Percentiles rank a stretch among this genome's conserved stretches.
phyloP scores from a whole-genome alignment of 2,888 invertebrate genomes.

The Eucriotettix oculatus region DNA sequence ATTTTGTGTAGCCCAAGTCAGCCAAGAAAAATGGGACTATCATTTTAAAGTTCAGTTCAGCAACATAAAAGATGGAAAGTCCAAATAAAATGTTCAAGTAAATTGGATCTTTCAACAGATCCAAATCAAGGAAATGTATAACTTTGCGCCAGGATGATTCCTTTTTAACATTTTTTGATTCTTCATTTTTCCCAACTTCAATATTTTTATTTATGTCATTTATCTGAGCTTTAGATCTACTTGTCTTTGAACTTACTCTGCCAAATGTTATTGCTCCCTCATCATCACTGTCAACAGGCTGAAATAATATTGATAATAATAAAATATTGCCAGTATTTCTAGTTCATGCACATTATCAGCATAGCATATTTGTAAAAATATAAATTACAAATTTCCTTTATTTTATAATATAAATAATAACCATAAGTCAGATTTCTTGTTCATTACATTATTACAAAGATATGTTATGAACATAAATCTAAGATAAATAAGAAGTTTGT shows the following conservation, averaged over 20 bases:
- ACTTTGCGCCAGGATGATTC: slow-evolving; percentile 18
- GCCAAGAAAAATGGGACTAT: slow-evolving; percentile 14
- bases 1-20: slow-evolving; percentile 28
- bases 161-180: neutral
- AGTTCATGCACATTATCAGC: too few relatives aligned
- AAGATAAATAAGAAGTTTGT: too few relatives aligned
- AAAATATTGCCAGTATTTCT: too few relatives aligned
- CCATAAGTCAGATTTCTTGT: too few relatives aligned
- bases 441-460: too few relatives aligned
- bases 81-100: slow-evolving; percentile 57
- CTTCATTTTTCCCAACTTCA: neutral
- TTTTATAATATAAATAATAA: too few relatives aligned
- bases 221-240: slow-evolving; percentile 9
- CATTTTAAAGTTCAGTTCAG: slow-evolving; percentile 19
- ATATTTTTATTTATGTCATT: slow-evolving; percentile 15
- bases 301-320: neutral
- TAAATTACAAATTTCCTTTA: too few relatives aligned
- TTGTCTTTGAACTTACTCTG: neutral
- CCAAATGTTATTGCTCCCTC: slow-evolving; percentile 1
- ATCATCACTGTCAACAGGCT: slow-evolving; percentile 5
- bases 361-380: too few relatives aligned
- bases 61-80: slow-evolving; percentile 54
- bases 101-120: slow-evolving; percentile 51
- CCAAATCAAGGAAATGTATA: slow-evolving; percentile 50
- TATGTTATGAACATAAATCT: too few relatives aligned